Evolutionary conservation across 2,797 vertebrate species (phyloP), one percentile per base, ranked within the genome.

Genomic region (Lateolabrax maculatus): DNA sequence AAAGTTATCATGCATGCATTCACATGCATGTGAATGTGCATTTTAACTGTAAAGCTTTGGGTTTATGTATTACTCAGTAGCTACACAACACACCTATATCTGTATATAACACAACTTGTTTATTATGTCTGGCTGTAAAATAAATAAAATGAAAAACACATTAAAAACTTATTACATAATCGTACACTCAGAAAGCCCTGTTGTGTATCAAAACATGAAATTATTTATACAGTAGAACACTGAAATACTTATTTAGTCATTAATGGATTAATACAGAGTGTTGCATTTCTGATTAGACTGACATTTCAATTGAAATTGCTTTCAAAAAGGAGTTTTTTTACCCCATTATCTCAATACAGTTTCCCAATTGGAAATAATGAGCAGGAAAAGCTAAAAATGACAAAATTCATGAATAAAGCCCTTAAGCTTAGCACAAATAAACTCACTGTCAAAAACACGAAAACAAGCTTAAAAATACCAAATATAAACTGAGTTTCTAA

Each of bases 241-340:
- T 2, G 10, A 71, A 71, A 63, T 29, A 56, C 29, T 76, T 77
- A 71, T 63, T 80, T 70, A 51, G 15, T 68, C 44, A 64, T 60
- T 53, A 70, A 57, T 82, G 61, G 60, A 80, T 83, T 79, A 56
- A 79, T 67, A 69, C 60, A 69, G 19, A 25, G 21, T 52, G 36
- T 23, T 78, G 68, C 55, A 71, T 81, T 87, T 83, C 31, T 58
- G 25, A 76, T 88, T 56, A 65, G 36, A 80, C 70, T 70, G 62
- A 71, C 73, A 82, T 72, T 84, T 86, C 15, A 61, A 51, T 80
- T 72, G 48, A 76, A 81, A 86, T 73, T 61, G 56, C 55, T 76
- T 77, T 64, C 5, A 57, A 64, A 27, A 36, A 31, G 5, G 63
- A 6, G 43, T 58, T 58, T 60, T 56, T 36, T 23, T 48, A 53